Base-by-base conservation (phyloP, 2,888 invertebrate genomes). In the Cetonia aurata region DNA sequence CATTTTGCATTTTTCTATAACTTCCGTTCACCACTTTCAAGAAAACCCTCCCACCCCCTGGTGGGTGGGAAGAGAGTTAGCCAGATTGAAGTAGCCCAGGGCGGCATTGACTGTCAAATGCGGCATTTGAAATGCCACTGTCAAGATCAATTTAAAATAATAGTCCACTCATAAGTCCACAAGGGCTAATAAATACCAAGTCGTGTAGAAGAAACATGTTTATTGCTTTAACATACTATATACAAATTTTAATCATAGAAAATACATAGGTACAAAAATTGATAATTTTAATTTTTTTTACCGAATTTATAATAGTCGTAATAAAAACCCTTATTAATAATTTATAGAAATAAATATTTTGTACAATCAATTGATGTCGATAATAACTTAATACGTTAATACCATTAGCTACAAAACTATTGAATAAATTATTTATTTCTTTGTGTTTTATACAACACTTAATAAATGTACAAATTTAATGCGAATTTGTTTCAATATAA, bases 171-270 rank as follows among this genome's bases (percentile, higher is more conserved):
- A 4, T 25, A 25, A 25, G 25, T 25, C 1, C 25, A 25, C 25
- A 25, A 25, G 25, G 25, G 25, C 37, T 37, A 52, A 52, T 52
- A 44, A 60, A 46, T 42, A 10, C 13, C 31, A 37, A 6, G 37
- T 37, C 13, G 33, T n/a, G 41, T 68, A 68, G 56, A 68, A 68
- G 57, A 68, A 68, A 68, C 57, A 48, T 68, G 56, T 68, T 68
- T 68, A 68, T 68, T 68, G 68, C 68, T 68, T 68, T 31, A 68
- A 56, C 46, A 69, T 52, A 62, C 69, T 70, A 69, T 69, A 42
- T 69, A 70, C 69, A 70, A 62, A 70, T 70, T 55, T 62, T 31
- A 70, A 70, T 67, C 59, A 67, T 59, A 71, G 48, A 59, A 71
- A 71, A 67, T 57, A 71, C 56, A 57, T 70, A 67, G 52, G 59